A percentile compares a stretch with the other conserved stretches of the same genome.
Conservation (phyloP, 2,888 invertebrate species). For the Pseudoips prasinana region DNA sequence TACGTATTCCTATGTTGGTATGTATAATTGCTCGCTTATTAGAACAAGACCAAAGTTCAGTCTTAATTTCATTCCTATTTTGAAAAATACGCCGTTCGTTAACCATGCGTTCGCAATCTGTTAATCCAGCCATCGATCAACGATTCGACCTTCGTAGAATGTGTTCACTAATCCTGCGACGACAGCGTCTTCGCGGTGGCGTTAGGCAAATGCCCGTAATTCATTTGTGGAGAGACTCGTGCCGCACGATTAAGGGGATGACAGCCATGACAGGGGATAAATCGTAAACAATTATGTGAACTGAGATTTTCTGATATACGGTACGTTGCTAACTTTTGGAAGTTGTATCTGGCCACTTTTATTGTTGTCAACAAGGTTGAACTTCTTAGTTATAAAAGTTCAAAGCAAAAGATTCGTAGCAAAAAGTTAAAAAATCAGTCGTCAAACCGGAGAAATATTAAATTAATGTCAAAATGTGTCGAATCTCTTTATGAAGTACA, state of each 20-base stretch:
- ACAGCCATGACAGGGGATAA: slow-evolving; percentile 70
- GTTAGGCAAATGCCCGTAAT: slow-evolving; percentile 43
- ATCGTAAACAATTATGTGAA: slow-evolving; percentile 68
- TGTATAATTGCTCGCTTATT: too few relatives aligned
- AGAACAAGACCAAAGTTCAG: too few relatives aligned
- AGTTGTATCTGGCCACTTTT: slow-evolving; percentile 17
- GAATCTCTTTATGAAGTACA: too few relatives aligned
- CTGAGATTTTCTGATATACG: slow-evolving; percentile 41
- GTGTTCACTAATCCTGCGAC: slow-evolving; percentile 61
- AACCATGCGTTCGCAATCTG: slow-evolving; percentile 24
- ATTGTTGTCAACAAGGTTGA: too few relatives aligned
- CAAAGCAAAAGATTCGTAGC: too few relatives aligned
- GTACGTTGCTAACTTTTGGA: slow-evolving; percentile 38
- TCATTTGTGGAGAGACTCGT: slow-evolving; percentile 40
- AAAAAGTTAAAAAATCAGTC: too few relatives aligned
- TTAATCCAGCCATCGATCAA: slow-evolving; percentile 62
- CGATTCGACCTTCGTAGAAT: slow-evolving; percentile 64
- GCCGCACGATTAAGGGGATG: slow-evolving; percentile 64
- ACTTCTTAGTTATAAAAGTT: too few relatives aligned
- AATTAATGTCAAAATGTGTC: too few relatives aligned
- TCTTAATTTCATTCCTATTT: slow-evolving; percentile 15
- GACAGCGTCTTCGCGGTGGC: slow-evolving; percentile 47
- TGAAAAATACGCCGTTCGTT: slow-evolving; percentile 12
- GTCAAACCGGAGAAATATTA: too few relatives aligned
- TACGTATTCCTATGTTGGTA: too few relatives aligned